Base-by-base conservation (phyloP, 2,797 vertebrate species). In the Paratrypauchen microcephalus region DNA sequence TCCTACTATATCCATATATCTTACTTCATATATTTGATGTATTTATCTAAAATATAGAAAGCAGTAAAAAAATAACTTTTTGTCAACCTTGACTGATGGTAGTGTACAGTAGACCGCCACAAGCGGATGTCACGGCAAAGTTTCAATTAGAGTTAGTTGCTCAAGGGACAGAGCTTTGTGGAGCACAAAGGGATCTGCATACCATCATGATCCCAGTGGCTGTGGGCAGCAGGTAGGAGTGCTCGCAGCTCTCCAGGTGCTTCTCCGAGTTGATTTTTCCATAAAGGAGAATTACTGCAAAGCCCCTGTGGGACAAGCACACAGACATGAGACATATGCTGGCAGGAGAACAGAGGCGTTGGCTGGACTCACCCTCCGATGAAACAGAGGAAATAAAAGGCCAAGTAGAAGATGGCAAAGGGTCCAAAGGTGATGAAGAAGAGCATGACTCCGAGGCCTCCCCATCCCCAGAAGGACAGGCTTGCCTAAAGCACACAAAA, bases 381-480 rank as follows among this genome's bases (percentile, higher is more conserved):
- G 93, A 99, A 98, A 94, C 96, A 99, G 92, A 98, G 93, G 91
- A 99, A 94, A 94, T 98, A 99, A 95, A 99, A 98, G 65, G 96
- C 95, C 94, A 98, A 94, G 93, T 98, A 99, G 95, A 99, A 97
- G 94, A 98, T 95, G 89, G 97, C 95, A 86, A 98, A 99, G 84
- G 97, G 97, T 95, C 97, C 97, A 90, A 99, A 99, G 32, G 96
- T 98, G 93, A 97, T 89, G 72, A 99, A 94, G 93, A 98, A 99
- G 91, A 99, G 96, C 91, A 98, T 95, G 75, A 98, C 86, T 83
- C 94, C 95, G 88, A 99, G 96, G 94, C 96, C 94, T 94, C 97
- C 96, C 97, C 98, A 99, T 97, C 96, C 98, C 98, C 95, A 98
- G 95, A 96, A 92, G 94, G 97, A 97, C 86, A 96, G 94, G 95